Conservation (phyloP, 2,113 vertebrate genomes). For the Cacatua alba region DNA sequence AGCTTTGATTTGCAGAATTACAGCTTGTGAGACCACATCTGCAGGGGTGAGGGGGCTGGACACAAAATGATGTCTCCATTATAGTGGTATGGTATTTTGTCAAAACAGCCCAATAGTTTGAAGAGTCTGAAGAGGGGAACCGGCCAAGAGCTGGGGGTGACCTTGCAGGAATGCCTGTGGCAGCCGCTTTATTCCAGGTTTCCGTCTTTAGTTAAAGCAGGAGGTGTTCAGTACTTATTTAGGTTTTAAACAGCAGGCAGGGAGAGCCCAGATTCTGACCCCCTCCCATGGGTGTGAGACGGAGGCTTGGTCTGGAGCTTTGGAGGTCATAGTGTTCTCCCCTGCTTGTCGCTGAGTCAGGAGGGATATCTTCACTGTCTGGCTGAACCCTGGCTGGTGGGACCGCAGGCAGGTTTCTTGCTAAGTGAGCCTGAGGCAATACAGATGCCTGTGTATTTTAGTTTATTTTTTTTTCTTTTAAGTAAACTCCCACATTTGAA, state of each 20-base stretch:
- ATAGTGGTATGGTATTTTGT: accelerated
- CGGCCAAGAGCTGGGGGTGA: neutral
- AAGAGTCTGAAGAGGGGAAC: neutral
- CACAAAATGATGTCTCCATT: neutral
- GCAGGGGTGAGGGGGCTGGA: neutral
- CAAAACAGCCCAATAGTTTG: neutral
- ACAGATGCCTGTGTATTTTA: neutral
- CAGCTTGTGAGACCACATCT: neutral
- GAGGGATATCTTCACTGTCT: neutral
- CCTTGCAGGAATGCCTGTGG: neutral
- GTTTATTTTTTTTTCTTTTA: too few species aligned
- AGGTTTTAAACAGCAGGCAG: neutral
- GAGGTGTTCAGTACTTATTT: neutral
- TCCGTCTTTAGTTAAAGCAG: neutral
- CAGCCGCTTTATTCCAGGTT: neutral
- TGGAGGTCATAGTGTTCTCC: neutral
- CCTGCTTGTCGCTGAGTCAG: neutral
- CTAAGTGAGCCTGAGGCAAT: neutral
- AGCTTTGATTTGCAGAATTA: neutral
- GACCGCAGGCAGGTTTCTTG: neutral
- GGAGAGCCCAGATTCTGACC: neutral
- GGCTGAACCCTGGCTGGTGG: neutral
- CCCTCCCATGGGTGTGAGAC: too few species aligned
- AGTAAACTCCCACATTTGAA: neutral
- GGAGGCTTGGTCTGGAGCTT: too few species aligned